A percentile compares a stretch with the other conserved stretches of the same genome.
Evolutionary conservation across 2,113 vertebrate genomes (phyloP).

Genomic region (Pseudorhombus dupliciocellatus): DNA sequence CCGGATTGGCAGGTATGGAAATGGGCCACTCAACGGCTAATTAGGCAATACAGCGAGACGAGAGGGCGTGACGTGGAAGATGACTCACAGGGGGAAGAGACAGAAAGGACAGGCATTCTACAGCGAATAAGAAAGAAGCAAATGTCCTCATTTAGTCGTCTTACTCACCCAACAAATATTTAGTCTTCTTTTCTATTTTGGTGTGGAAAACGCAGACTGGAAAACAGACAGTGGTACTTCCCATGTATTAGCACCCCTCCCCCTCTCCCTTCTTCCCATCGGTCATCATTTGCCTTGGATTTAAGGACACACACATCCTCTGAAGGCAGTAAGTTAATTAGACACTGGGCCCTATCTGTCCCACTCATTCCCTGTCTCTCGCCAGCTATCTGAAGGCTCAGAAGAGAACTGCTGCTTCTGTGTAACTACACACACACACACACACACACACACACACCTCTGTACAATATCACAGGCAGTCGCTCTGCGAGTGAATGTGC

Average conservation of each 20-base stretch:
- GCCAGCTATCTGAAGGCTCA: conserved; percentile 32
- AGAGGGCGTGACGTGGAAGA: too few species aligned
- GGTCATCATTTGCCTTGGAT: conserved; percentile 61
- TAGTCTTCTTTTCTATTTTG: too few species aligned
- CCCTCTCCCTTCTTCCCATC: conserved; percentile 18
- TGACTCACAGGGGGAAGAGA: too few species aligned
- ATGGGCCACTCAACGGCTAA: too few species aligned
- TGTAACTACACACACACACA: conserved; percentile 33
- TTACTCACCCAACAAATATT: too few species aligned
- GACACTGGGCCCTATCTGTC: conserved; percentile 46
- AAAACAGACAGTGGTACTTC: neutral
- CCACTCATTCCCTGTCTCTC: conserved; percentile 34
- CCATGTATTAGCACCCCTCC: neutral
- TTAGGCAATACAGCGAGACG: too few species aligned
- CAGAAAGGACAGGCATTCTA: too few species aligned
- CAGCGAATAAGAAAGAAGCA: too few species aligned
- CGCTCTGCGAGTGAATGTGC: conserved; percentile 1
- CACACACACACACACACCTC: neutral
- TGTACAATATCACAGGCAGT: conserved; percentile 16
- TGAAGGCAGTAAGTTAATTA: conserved; percentile 67
- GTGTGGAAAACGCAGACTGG: too few species aligned
- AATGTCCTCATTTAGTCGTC: too few species aligned
- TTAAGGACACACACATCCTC: conserved; percentile 55
- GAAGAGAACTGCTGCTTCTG: conserved; percentile 41
- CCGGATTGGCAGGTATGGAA: too few species aligned